Conservation (phyloP, 2,113 vertebrate genomes). For the Progne subis region DNA sequence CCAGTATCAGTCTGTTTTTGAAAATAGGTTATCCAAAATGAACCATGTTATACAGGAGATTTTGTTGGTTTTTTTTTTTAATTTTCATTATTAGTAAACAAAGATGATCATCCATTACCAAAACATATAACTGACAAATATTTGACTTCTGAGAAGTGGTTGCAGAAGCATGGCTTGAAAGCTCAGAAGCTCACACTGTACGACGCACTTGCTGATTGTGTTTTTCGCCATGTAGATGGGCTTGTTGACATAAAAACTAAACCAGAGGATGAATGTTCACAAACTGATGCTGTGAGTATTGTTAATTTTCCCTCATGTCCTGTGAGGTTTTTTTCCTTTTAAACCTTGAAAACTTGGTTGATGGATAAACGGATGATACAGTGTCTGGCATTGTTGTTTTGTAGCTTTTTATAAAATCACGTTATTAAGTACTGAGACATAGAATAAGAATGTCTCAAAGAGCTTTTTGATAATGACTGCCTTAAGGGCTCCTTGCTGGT, state of each 20-base stretch:
- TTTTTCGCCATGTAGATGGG: conserved; percentile 79
- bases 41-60: background rate
- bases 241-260: conserved; percentile 79
- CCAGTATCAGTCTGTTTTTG: background rate
- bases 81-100: background rate
- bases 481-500: background rate
- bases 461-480: background rate
- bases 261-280: conserved; percentile 68
- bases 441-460: background rate
- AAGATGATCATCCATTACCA: background rate
- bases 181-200: conserved; percentile 75
- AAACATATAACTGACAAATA: conserved; percentile 50
- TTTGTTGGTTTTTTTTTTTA: background rate
- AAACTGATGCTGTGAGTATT: conserved; percentile 79
- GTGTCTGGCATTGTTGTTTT: background rate
- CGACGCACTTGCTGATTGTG: conserved; percentile 74
- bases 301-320: background rate
- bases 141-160: conserved; percentile 78
- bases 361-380: background rate
- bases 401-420: background rate
- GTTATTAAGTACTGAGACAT: background rate
- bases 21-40: background rate
- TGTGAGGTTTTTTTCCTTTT: background rate
- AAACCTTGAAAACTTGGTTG: background rate
- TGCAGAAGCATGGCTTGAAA: conserved; percentile 78